Evolutionary conservation across 2,113 vertebrate species (phyloP), one percentile per base, ranked within the genome.

Genomic region (Mandrillus leucophaeus): DNA sequence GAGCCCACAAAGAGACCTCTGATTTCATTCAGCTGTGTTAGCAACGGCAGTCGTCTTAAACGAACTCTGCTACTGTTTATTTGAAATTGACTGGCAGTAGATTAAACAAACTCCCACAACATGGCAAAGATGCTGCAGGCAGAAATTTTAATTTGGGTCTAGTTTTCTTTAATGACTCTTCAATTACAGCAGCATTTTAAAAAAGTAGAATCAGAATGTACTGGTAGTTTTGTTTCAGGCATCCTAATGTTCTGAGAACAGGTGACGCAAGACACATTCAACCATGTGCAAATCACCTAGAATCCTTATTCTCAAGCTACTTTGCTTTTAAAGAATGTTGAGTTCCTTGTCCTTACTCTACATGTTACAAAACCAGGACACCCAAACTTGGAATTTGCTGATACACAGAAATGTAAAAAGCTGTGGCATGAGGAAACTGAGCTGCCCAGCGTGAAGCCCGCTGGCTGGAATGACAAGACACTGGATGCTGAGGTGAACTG

Each of bases 141-240:
- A 73, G 84, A 89, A 93, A 96, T 90, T 90, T 73, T 89, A 95
- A 89, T 93, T 98, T 82, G 64, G 64, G 75, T 57, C 73, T 96
- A 30, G 10, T 66, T 75, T 78, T 84, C 45, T 95, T 50, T 48
- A 66, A 17, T 6, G 82, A 10, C 8, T 76, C 87, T 79, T 68
- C 72, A 88, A 64, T 13, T 17, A 0, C 18, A 35, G 96, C 32
- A 88, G 83, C 45, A 25, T 91, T 57, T 52, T 23, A n/a, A 95
- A 70, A 43, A 64, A 78, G 80, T 76, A 57, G 81, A 55, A 79
- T 64, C 48, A 75, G 20, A 5, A 22, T 17, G 6, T 30, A 59
- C 30, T 0, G 45, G 72, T 40, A 52, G 83, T 95, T 95, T 95
- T 93, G 16, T 50, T 32, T 23, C 14, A 64, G 85, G 79, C 43